A percentile compares a stretch with the other conserved stretches of the same genome.
Conservation (phyloP, 2,797 vertebrate genomes). For the Coracias cyanogaster region DNA sequence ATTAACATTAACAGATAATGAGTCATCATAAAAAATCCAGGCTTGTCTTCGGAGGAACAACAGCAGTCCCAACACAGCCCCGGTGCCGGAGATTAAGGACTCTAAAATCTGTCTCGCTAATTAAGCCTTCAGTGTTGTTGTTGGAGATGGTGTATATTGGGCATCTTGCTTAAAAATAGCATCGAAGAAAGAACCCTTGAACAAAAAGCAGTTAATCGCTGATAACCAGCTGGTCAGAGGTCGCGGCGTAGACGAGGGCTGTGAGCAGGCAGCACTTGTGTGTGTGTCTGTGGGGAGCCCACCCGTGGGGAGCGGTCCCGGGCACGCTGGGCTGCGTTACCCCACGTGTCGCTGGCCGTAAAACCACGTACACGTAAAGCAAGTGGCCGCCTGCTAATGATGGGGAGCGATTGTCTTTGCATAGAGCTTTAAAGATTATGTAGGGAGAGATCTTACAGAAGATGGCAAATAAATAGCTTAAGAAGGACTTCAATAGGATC, state of each 20-base stretch:
- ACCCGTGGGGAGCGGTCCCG: fast-evolving
- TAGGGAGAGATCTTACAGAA: not conserved
- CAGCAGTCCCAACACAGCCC: constrained; percentile 33
- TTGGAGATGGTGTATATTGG: not conserved
- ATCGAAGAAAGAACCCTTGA: not conserved
- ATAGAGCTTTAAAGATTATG: not conserved
- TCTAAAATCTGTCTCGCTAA: constrained; percentile 45
- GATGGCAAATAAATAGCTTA: constrained; percentile 3
- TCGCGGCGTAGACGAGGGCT: fast-evolving
- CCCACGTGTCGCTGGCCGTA: fast-evolving
- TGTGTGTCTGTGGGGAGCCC: fast-evolving
- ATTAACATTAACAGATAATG: constrained; percentile 55
- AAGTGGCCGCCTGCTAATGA: fast-evolving
- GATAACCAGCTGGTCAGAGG: fast-evolving
- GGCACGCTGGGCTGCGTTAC: fast-evolving
- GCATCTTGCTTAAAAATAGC: not conserved
- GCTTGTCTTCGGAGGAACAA: constrained; percentile 25
- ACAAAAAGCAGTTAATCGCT: not conserved
- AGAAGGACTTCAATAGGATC: constrained; percentile 20
- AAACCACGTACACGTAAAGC: fast-evolving
- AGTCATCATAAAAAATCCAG: constrained; percentile 43
- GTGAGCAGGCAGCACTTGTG: fast-evolving
- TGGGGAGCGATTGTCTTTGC: not conserved
- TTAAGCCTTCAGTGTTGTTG: constrained; percentile 11
- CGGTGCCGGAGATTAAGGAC: constrained; percentile 30